Base-by-base conservation (phyloP, 2,797 vertebrate genomes). In the Sebastes kiyomatsui region DNA sequence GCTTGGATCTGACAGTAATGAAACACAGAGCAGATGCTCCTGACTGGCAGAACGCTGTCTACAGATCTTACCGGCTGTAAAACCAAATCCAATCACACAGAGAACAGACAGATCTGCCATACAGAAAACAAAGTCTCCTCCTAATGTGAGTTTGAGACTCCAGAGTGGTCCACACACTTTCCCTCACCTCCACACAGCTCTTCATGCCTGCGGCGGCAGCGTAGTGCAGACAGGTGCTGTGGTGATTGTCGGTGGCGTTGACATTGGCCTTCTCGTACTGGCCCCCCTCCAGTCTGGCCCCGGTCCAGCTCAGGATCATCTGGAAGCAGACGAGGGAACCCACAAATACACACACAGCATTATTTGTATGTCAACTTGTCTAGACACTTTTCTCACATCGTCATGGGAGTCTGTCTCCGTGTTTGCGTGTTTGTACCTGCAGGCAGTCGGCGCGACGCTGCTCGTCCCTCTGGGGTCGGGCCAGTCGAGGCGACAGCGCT, bases 251-350 rank as follows among this genome's bases (percentile, higher is more conserved):
- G 1, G 97, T 97, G 85, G 98, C 97, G 71, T 98, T 98, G 89
- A 98, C 96, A 16, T 98, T 97, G 86, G 97, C 98, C 88, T 97
- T 96, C 93, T 99, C 99, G 23, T 98, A 99, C 81, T 99, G 97
- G 58, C 98, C 97, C 82, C 97, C 97, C 88, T 99, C 98, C 94
- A 99, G 96, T 88, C 98, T 97, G 90, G 99, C 98, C 65, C 99
- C 99, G 25, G 98, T 99, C 99, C 99, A 99, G 90, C 97, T 97
- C 67, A 99, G 94, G 90, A 99, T 98, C 97, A 99, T 98, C 93
- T 98, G 96, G 55, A 96, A 67, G 20, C 3, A 4, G 28, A 27
- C 66, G 67, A 77, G 23, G 72, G 67, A 78, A 64, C 58, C 71
- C 70, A 80, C 74, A 79, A 59, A 70, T 3, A 67, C 54, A 67